Conservation (phyloP, 1,140 invertebrate genomes). For the Rhyacophila brunnea region DNA sequence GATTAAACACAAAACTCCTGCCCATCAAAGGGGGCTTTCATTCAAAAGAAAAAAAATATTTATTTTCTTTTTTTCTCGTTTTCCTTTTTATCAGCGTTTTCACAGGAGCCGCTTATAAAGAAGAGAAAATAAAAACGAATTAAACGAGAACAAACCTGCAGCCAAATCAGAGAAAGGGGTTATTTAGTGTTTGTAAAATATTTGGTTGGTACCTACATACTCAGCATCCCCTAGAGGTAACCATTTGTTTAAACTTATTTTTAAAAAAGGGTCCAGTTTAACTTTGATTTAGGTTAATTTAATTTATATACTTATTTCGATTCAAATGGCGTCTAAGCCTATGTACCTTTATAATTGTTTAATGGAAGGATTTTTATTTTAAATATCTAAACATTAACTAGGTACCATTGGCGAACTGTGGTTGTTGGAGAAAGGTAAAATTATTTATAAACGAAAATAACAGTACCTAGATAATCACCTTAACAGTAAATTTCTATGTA, state of each 20-base stretch:
- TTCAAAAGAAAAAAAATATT: constrained; percentile 30
- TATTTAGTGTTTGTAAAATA: background rate
- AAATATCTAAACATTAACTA: too few species aligned
- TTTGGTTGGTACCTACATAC: background rate
- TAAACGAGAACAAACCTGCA: constrained; percentile 22
- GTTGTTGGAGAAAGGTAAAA: too few species aligned
- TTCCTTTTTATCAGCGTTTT: constrained; percentile 32
- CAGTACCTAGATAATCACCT: too few species aligned
- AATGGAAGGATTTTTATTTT: too few species aligned
- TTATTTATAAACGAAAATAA: too few species aligned
- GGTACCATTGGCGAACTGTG: too few species aligned
- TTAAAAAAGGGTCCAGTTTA: background rate
- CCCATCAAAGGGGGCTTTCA: constrained; percentile 23
- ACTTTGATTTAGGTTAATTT: background rate
- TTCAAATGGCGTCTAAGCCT: too few species aligned
- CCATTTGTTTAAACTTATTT: background rate
- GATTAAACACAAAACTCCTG: constrained; percentile 31
- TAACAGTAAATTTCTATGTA: too few species aligned
- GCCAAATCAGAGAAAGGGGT: background rate
- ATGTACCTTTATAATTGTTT: too few species aligned
- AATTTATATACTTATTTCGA: background rate
- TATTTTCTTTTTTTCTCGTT: constrained; percentile 21
- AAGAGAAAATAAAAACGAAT: constrained; percentile 27
- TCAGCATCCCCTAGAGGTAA: background rate
- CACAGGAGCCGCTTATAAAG: constrained; percentile 14